phyloP scores from a whole-genome alignment of 2,888 invertebrate species.

The Caenorhabditis uteleia region DNA sequence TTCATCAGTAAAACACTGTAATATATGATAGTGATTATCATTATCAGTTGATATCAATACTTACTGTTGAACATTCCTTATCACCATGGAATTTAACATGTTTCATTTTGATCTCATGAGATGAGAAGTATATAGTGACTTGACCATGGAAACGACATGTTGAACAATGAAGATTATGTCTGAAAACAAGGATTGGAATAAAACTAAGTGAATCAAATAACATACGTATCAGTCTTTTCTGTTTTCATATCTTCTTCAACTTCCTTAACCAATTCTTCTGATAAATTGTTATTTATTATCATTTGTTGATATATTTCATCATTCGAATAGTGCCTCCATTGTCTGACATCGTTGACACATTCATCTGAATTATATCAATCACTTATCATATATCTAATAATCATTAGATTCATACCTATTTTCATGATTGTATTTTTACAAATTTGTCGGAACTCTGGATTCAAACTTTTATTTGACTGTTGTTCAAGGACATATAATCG shows the following conservation, averaged over 20 bases:
- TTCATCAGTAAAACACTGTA: conserved; percentile 2
- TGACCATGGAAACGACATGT: neutral
- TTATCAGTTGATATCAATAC: neutral
- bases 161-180: conserved; percentile 2
- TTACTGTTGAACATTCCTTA: neutral
- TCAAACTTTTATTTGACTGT: conserved; percentile 4
- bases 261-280: neutral
- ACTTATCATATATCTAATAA: neutral
- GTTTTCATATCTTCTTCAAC: conserved; percentile 3
- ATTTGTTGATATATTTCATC: no score
- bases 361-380: no score
- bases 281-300: neutral
- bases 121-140: conserved; percentile 2
- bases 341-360: neutral
- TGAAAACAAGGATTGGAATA: neutral
- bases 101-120: neutral
- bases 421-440: conserved; percentile 6
- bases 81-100: conserved; percentile 8
- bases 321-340: no score
- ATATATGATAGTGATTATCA: neutral
- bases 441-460: conserved; percentile 1
- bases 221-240: conserved; percentile 5
- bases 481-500: conserved; percentile 6
- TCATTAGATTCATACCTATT: conserved; percentile 1
- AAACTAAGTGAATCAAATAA: neutral